Conservation (phyloP, 2,888 invertebrate genomes). For the Mystacides longicornis region DNA sequence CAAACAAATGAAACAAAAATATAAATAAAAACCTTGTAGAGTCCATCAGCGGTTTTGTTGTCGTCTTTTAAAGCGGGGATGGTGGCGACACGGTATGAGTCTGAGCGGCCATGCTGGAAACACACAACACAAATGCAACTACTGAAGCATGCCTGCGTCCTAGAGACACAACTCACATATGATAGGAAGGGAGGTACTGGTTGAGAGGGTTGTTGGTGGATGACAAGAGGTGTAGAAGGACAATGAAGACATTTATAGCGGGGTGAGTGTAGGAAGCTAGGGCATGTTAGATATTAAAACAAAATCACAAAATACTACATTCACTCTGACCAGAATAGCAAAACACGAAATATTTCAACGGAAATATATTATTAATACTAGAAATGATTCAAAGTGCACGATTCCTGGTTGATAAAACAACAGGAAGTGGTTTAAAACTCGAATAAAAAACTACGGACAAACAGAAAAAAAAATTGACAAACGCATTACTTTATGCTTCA, state of each 20-base stretch:
- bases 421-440: too few relatives aligned
- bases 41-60: constrained; percentile 92
- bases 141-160: constrained; percentile 25
- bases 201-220: neutral
- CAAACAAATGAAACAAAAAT: neutral
- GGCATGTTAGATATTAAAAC: constrained; percentile 20
- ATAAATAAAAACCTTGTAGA: constrained; percentile 66
- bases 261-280: constrained; percentile 16
- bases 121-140: constrained; percentile 32
- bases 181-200: neutral
- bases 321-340: too few relatives aligned
- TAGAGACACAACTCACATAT: constrained; percentile 1
- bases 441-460: too few relatives aligned
- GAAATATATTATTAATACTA: too few relatives aligned
- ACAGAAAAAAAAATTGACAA: too few relatives aligned
- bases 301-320: too few relatives aligned
- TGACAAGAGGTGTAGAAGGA: neutral
- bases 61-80: constrained; percentile 87
- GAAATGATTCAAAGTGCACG: too few relatives aligned
- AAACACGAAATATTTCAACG: too few relatives aligned
- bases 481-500: too few relatives aligned
- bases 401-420: too few relatives aligned
- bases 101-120: constrained; percentile 87
- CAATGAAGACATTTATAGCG: neutral
- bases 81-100: constrained; percentile 96